A percentile compares a stretch with the other conserved stretches of the same genome.
Conservation (phyloP, 1,140 invertebrate species). For the Heliconius hermathena region DNA sequence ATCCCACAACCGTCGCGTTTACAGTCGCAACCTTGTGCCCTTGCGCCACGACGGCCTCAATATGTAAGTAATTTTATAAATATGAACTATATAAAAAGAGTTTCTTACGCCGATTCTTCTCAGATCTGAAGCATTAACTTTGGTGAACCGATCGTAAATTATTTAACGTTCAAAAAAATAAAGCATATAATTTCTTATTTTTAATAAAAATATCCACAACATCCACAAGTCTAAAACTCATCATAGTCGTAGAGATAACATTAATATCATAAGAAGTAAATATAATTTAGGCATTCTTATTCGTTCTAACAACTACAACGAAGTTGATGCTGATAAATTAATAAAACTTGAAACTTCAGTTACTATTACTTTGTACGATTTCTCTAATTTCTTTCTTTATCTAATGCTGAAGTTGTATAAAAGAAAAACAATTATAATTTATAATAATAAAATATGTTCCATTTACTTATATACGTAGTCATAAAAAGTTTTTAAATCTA, state of each 20-base stretch:
- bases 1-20: no score
- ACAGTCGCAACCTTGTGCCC: no score
- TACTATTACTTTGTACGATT: neutral
- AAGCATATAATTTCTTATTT: no score
- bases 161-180: no score
- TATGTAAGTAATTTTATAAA: no score
- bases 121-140: no score
- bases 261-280: neutral
- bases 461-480: neutral
- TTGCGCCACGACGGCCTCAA: no score
- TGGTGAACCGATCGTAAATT: no score
- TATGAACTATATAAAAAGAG: no score
- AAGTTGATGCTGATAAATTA: neutral
- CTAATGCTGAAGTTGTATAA: neutral
- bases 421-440: neutral
- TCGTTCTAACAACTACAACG: neutral
- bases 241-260: neutral
- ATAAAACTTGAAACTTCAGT: constrained; percentile 5
- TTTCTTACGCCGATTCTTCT: no score
- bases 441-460: neutral
- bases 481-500: no score
- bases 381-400: constrained; percentile 2
- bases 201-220: no score
- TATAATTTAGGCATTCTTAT: neutral
- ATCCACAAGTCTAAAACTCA: neutral